Percentiles rank a stretch among this genome's conserved stretches.
phyloP scores from a whole-genome alignment of 2,888 invertebrate species.

The Tetranychus piercei region DNA sequence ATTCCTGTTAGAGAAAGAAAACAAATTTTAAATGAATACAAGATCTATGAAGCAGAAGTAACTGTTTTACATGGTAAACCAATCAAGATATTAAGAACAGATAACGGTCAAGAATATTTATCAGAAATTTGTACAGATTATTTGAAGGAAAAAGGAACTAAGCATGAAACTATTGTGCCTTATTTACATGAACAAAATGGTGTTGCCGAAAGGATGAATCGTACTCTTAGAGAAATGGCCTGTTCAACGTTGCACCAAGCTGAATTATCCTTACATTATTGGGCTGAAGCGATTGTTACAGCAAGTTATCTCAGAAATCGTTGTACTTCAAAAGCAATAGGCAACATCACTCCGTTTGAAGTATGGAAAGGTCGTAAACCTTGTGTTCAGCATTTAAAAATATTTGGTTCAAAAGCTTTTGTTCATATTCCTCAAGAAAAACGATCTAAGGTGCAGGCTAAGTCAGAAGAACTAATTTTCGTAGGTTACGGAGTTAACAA shows the following conservation, averaged over 20 bases:
- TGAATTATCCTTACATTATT: not conserved
- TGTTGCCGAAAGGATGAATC: conserved; percentile 25
- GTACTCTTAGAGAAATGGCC: conserved; percentile 25
- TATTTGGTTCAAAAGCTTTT: conserved; percentile 11
- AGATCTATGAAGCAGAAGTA: no score
- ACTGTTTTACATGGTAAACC: no score
- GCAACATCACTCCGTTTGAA: conserved; percentile 6
- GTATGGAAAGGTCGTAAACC: not conserved
- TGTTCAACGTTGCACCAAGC: conserved; percentile 13
- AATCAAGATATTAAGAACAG: no score
- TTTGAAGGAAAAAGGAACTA: conserved; percentile 22
- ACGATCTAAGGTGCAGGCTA: conserved; percentile 10
- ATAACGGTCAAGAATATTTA: conserved; percentile 17
- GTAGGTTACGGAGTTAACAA: conserved; percentile 14
- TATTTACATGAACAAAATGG: conserved; percentile 26
- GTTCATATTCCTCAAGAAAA: not conserved
- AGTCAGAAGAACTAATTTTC: conserved; percentile 9
- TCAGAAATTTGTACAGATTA: conserved; percentile 18
- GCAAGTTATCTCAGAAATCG: conserved; percentile 24
- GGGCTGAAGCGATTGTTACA: conserved; percentile 25
- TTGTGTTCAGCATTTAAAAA: not conserved
- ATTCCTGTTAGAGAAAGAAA: no score
- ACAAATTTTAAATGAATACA: no score
- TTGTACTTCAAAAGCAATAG: not conserved
- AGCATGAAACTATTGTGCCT: conserved; percentile 20